phyloP scores from a whole-genome alignment of 2,888 invertebrate species.

The Eilema sororculum region DNA sequence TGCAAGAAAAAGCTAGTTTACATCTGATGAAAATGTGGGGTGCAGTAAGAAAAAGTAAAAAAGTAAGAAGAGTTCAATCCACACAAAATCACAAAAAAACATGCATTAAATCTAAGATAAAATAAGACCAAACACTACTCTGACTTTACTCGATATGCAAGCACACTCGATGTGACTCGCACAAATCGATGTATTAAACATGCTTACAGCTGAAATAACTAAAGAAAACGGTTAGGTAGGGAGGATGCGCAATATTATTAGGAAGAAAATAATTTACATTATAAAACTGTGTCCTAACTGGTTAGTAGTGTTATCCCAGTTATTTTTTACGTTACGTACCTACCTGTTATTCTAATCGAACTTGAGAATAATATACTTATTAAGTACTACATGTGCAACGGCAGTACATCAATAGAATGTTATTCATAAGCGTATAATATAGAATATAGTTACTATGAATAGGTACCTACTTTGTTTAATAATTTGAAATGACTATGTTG shows the following conservation, averaged over 20 bases:
- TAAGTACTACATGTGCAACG: background rate
- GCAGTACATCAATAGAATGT: background rate
- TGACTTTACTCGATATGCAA: conserved; percentile 40
- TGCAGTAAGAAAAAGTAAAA: background rate
- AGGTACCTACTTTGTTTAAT: too few relatives aligned
- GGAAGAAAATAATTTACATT: background rate
- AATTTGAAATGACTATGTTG: too few relatives aligned
- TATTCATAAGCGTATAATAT: background rate
- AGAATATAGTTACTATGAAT: too few relatives aligned
- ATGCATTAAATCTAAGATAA: conserved; percentile 33
- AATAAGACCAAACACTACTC: conserved; percentile 18
- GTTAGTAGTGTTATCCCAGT: background rate
- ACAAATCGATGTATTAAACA: conserved; percentile 25
- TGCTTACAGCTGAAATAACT: background rate
- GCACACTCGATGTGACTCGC: conserved; percentile 51
- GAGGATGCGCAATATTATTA: background rate
- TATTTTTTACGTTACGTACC: background rate
- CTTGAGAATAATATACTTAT: too few relatives aligned
- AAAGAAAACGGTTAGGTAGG: too few relatives aligned
- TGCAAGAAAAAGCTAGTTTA: background rate
- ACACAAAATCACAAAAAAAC: conserved; percentile 22
- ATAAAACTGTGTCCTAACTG: background rate
- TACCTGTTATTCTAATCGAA: background rate
- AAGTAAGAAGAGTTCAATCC: too few relatives aligned
- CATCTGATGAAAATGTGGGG: background rate